A percentile compares a stretch with the other conserved stretches of the same genome.
These are phyloP conservation scores for Poeciliopsis retropinna DNA, from an alignment of 2,113 vertebrate species.

Conservation along the genomic window DNA sequence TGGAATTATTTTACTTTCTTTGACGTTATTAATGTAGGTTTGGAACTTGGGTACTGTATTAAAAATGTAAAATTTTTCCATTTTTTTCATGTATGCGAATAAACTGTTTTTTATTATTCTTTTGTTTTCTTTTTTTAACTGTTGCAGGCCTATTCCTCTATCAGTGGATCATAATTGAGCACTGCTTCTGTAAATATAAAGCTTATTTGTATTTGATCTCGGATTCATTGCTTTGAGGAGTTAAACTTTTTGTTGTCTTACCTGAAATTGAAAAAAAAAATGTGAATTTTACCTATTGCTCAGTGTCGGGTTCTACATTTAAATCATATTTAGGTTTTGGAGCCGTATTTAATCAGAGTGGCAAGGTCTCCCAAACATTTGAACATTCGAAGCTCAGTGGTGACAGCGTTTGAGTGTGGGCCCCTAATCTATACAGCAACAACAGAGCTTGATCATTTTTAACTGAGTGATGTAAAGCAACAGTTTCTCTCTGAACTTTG, in stretches of 20 bases:
- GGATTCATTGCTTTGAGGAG: not conserved
- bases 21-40: not conserved
- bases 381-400: too few relatives aligned
- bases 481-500: too few relatives aligned
- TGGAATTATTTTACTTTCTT: not conserved
- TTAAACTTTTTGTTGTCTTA: not conserved
- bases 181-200: not conserved
- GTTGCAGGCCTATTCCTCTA: not conserved
- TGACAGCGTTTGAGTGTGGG: too few relatives aligned
- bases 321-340: not conserved
- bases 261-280: not conserved
- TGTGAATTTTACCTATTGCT: not conserved
- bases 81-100: not conserved
- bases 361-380: too few relatives aligned
- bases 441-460: too few relatives aligned
- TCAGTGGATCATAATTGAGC: not conserved
- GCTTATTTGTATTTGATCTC: not conserved
- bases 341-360: not conserved
- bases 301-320: not conserved
- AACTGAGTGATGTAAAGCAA: too few relatives aligned
- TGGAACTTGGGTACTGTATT: not conserved
- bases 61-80: not conserved
- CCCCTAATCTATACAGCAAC: too few relatives aligned
- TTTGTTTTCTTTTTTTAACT: not conserved
- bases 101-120: not conserved